phyloP scores from a whole-genome alignment of 2,888 invertebrate species.

The Thecophora atra region DNA sequence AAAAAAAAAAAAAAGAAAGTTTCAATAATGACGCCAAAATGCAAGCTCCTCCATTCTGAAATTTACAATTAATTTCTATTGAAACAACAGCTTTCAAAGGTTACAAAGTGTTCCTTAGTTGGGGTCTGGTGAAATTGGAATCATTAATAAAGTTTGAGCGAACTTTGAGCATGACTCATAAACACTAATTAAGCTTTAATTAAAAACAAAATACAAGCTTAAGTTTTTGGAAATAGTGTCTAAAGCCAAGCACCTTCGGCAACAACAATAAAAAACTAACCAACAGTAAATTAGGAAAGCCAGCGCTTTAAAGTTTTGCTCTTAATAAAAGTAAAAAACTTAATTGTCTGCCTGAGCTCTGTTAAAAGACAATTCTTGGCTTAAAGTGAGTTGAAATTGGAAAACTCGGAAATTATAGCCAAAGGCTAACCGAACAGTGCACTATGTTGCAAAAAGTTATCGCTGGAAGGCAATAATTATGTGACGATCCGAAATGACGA shows the following conservation, averaged over 20 bases:
- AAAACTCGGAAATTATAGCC: conserved; percentile 46
- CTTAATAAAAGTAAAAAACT: not conserved
- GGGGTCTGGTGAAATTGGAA: conserved; percentile 37
- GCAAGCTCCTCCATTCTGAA: no score
- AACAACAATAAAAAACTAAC: conserved; percentile 3
- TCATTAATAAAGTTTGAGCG: conserved; percentile 46
- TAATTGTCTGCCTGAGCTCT: not conserved
- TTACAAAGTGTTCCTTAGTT: not conserved
- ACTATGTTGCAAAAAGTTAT: no score
- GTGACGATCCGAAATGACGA: no score
- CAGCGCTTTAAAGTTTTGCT: conserved; percentile 30
- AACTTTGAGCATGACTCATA: conserved; percentile 48
- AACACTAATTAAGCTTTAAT: conserved; percentile 47
- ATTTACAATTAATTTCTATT: no score
- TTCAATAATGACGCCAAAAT: no score
- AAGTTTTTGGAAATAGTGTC: conserved; percentile 5
- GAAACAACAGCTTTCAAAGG: conserved; percentile 3
- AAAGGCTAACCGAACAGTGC: conserved; percentile 39
- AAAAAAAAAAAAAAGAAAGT: no score
- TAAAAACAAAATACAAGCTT: not conserved
- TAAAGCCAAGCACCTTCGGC: not conserved
- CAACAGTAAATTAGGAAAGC: conserved; percentile 22
- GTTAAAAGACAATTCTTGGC: conserved; percentile 44
- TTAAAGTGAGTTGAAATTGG: conserved; percentile 42
- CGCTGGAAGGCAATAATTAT: no score